Conservation (phyloP, 2,888 invertebrate genomes). For the Erebia palarica region DNA sequence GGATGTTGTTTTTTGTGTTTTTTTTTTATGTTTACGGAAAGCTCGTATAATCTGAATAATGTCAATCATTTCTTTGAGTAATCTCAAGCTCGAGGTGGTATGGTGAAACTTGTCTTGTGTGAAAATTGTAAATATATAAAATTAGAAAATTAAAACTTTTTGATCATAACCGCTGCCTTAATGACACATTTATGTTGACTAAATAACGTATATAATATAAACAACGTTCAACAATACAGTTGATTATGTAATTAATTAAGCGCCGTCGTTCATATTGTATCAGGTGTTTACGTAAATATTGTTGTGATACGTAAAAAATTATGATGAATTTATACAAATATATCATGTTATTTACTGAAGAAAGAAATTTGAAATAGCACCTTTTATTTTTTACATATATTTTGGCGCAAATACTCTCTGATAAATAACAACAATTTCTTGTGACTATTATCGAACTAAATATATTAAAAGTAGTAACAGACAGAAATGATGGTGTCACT, state of each 20-base stretch:
- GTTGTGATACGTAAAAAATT: slow-evolving; percentile 31
- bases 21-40: slow-evolving; percentile 69
- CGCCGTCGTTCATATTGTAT: slow-evolving; percentile 7
- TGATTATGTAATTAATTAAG: slow-evolving; percentile 19
- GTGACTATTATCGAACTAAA: neutral
- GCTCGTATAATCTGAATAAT: slow-evolving; percentile 74
- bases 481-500: no score
- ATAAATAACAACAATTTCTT: neutral
- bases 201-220: neutral
- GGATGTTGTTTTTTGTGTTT: slow-evolving; percentile 77
- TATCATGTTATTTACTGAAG: slow-evolving; percentile 2
- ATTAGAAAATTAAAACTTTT: slow-evolving; percentile 4
- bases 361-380: slow-evolving; percentile 2
- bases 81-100: slow-evolving; percentile 29
- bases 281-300: slow-evolving; percentile 25
- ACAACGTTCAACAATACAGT: slow-evolving; percentile 28
- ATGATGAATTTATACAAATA: neutral
- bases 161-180: slow-evolving; percentile 39
- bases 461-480: neutral
- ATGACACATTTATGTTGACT: slow-evolving; percentile 36
- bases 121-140: slow-evolving; percentile 35
- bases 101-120: slow-evolving; percentile 23
- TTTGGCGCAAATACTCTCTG: slow-evolving; percentile 19
- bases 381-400: slow-evolving; percentile 27
- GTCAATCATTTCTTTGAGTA: slow-evolving; percentile 78